Conservation (phyloP, 53 echinoderm and acorn worm species). For the Patiria pectinifera region DNA sequence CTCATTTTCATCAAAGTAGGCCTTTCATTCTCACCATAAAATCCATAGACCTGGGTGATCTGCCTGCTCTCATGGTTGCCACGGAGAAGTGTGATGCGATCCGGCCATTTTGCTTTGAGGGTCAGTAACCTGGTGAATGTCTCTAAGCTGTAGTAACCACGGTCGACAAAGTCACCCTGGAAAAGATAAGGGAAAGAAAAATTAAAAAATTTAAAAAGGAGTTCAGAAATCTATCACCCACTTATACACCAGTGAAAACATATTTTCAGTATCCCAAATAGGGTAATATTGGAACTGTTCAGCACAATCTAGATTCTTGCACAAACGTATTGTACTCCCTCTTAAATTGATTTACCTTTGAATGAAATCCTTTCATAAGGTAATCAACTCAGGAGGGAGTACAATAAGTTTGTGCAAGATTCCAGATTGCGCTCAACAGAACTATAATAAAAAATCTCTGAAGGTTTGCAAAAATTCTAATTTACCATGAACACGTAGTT, state of each 20-base stretch:
- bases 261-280: too few relatives aligned
- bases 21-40: slow-evolving; percentile 81
- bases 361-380: too few relatives aligned
- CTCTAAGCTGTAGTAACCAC: slow-evolving; percentile 98
- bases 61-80: slow-evolving; percentile 99
- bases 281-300: too few relatives aligned
- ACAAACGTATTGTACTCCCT: too few relatives aligned
- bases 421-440: too few relatives aligned
- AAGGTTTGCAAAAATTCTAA: background rate
- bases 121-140: slow-evolving; percentile 97
- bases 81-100: slow-evolving; percentile 94
- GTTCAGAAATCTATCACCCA: too few relatives aligned
- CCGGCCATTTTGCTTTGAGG: slow-evolving; percentile 93
- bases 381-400: too few relatives aligned
- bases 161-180: slow-evolving; percentile 99
- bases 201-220: background rate
- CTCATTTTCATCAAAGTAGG: background rate
- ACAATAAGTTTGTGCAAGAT: too few relatives aligned
- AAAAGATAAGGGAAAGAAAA: background rate
- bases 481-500: slow-evolving; percentile 98
- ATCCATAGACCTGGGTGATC: slow-evolving; percentile 98
- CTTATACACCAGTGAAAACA: too few relatives aligned
- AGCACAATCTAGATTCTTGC: too few relatives aligned
- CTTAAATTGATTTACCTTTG: too few relatives aligned
- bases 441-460: too few relatives aligned